These are phyloP conservation scores for Taenioides sp. DNA, from an alignment of 2,797 vertebrate species.

Conservation along the genomic window DNA sequence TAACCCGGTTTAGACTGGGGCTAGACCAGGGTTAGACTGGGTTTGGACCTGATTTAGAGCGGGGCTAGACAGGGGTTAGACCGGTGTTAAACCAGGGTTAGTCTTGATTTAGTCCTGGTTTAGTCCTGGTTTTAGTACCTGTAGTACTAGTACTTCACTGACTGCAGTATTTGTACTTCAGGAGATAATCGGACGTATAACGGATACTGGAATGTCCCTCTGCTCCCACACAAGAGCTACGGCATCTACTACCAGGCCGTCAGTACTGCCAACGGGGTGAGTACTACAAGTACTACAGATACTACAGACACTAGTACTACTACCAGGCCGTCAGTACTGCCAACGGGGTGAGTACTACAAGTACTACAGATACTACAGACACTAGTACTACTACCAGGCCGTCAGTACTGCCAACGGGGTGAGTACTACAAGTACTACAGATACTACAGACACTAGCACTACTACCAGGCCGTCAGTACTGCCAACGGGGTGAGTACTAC, in stretches of 20 bases:
- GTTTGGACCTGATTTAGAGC: too few species aligned
- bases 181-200: conserved; percentile 68
- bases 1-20: too few species aligned
- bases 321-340: background rate
- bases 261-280: conserved; percentile 91
- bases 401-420: too few species aligned
- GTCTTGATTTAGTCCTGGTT: too few species aligned
- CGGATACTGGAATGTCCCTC: conserved; percentile 66
- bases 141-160: background rate
- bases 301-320: background rate
- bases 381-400: too few species aligned
- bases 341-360: conserved; percentile 71
- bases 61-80: too few species aligned
- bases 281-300: conserved; percentile 30
- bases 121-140: background rate
- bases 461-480: too few species aligned
- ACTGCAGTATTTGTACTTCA: conserved; percentile 28
- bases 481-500: too few species aligned
- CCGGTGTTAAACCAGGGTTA: too few species aligned
- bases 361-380: background rate
- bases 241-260: conserved; percentile 94
- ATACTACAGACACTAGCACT: too few species aligned
- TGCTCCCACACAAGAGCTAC: conserved; percentile 93
- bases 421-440: too few species aligned
- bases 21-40: too few species aligned